Percentiles rank a stretch among this genome's conserved stretches.
These are phyloP conservation scores for Sylvilagus floridanus DNA, from an alignment of 2,797 vertebrate species.

Conservation along the genomic window DNA sequence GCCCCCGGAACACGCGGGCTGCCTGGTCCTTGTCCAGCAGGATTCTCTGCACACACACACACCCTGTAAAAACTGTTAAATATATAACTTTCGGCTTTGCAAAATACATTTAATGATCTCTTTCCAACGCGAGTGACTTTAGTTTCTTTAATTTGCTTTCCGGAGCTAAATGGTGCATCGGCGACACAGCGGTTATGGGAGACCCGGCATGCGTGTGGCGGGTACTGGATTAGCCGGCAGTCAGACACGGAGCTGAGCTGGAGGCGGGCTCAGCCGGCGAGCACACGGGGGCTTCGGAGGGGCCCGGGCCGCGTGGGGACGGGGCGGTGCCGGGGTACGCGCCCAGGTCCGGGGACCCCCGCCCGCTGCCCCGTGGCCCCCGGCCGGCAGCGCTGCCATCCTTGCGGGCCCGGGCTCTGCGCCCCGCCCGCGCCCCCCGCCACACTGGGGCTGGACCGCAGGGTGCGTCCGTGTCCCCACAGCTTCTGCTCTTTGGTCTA, in stretches of 20 bases:
- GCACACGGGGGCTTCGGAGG: slow-evolving; percentile 86
- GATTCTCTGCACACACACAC: slow-evolving; percentile 99
- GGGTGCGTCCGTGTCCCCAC: slow-evolving; percentile 89
- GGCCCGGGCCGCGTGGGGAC: slow-evolving; percentile 73
- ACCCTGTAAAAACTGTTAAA: slow-evolving; percentile 99
- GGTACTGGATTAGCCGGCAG: slow-evolving; percentile 92
- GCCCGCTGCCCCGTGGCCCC: too few species aligned
- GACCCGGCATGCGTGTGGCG: slow-evolving; percentile 92
- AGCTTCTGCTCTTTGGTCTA: slow-evolving; percentile 99
- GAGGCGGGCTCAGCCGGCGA: slow-evolving; percentile 90
- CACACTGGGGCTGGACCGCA: slow-evolving; percentile 82
- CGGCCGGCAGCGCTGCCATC: slow-evolving; percentile 51
- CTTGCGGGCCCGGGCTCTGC: slow-evolving; percentile 74
- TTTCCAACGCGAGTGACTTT: slow-evolving; percentile 92
- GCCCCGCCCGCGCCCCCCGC: slow-evolving; percentile 79
- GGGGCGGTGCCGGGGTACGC: slow-evolving; percentile 67
- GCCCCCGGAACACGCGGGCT: slow-evolving; percentile 84
- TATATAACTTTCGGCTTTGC: slow-evolving; percentile 99
- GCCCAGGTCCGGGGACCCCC: slow-evolving; percentile 41
- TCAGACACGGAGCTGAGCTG: slow-evolving; percentile 94
- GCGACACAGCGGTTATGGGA: slow-evolving; percentile 89
- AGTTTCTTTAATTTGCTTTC: slow-evolving; percentile 89
- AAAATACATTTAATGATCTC: slow-evolving; percentile 99
- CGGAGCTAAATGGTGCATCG: slow-evolving; percentile 90
- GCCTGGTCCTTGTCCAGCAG: slow-evolving; percentile 96